phyloP scores from a whole-genome alignment of 2,113 vertebrate genomes.

The Oxyruncus cristatus region DNA sequence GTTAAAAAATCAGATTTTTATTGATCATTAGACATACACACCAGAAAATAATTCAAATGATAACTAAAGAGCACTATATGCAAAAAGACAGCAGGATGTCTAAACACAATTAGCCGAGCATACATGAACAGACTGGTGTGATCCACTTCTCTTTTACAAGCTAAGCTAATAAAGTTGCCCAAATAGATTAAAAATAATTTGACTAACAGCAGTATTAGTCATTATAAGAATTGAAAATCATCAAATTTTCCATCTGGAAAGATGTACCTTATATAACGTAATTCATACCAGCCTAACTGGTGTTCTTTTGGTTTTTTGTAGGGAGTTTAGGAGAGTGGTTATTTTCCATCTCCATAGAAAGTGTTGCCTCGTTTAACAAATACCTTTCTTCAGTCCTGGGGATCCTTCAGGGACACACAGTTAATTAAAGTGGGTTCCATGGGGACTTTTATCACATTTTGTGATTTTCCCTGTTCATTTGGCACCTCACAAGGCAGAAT shows the following conservation, averaged over 20 bases:
- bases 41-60: background rate
- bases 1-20: background rate
- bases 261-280: background rate
- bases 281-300: background rate
- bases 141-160: background rate
- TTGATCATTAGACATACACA: background rate
- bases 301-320: accelerated
- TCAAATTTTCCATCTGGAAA: background rate
- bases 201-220: background rate
- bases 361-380: background rate
- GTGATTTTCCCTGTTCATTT: background rate
- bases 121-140: accelerated
- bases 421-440: background rate
- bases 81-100: background rate
- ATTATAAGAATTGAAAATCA: background rate
- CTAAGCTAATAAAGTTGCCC: background rate
- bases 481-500: background rate
- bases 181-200: background rate
- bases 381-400: background rate
- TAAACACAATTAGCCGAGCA: background rate
- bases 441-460: background rate
- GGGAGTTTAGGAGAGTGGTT: background rate
- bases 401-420: background rate
- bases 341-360: constrained; percentile 21
- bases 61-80: background rate